Percentiles rank a stretch among this genome's conserved stretches.
Evolutionary conservation across 2,888 invertebrate genomes (phyloP).

Genomic region (Arrhopalites spinosus): DNA sequence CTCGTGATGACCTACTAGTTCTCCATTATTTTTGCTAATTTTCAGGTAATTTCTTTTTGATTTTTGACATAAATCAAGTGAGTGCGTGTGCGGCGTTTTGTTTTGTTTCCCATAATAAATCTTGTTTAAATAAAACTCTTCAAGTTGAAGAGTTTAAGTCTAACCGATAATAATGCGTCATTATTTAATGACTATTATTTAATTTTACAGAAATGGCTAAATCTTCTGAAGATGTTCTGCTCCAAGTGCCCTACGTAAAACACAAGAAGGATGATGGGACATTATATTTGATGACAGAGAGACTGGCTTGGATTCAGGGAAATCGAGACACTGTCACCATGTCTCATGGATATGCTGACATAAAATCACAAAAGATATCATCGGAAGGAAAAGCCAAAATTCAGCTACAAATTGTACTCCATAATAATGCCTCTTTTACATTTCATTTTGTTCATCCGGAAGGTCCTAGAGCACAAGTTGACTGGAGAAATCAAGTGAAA

Average conservation of each 20-base stretch:
- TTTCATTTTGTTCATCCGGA: conserved; percentile 91
- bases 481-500: conserved; percentile 92
- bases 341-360: conserved; percentile 92
- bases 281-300: conserved; percentile 87
- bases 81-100: neutral
- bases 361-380: conserved; percentile 98
- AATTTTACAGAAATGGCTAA: conserved; percentile 10
- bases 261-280: conserved; percentile 90
- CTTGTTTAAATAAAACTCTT: neutral
- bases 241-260: conserved; percentile 88
- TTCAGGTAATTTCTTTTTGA: neutral
- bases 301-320: conserved; percentile 88
- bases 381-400: conserved; percentile 97
- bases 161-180: neutral
- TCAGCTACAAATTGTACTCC: conserved; percentile 93
- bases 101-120: neutral
- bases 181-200: neutral
- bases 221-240: conserved; percentile 86
- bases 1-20: too few relatives aligned
- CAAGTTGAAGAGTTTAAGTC: neutral
- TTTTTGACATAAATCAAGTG: neutral
- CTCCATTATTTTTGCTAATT: too few relatives aligned
- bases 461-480: conserved; percentile 80
- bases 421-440: conserved; percentile 77
- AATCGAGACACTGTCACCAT: conserved; percentile 89